A percentile compares a stretch with the other conserved stretches of the same genome.
phyloP scores from a whole-genome alignment of 2,113 vertebrate species.

The Gadus chalcogrammus region DNA sequence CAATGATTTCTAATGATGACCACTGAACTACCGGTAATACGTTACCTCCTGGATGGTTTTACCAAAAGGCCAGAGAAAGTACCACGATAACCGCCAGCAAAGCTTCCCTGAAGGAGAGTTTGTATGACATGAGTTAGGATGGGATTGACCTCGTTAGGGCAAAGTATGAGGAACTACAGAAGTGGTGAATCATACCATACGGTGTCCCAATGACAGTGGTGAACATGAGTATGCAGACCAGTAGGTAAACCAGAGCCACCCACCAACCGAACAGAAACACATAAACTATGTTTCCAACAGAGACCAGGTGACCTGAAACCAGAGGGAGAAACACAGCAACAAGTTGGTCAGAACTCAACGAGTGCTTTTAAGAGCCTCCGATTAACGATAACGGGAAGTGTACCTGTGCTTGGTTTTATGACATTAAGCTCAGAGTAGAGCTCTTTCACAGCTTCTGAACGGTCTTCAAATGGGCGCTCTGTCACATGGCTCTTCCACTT shows the following conservation, averaged over 20 bases:
- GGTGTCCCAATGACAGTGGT: slow-evolving; percentile 72
- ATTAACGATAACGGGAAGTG: slow-evolving; percentile 12
- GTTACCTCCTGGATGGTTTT: slow-evolving; percentile 74
- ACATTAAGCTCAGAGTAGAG: slow-evolving; percentile 83
- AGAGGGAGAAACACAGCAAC: slow-evolving; percentile 9
- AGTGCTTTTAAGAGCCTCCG: background rate
- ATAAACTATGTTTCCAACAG: slow-evolving; percentile 78
- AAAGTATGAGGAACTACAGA: background rate
- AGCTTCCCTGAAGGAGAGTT: slow-evolving; percentile 59
- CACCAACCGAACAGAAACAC: slow-evolving; percentile 86
- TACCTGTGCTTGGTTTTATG: slow-evolving; percentile 71
- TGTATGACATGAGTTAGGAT: background rate
- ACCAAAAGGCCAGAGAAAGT: slow-evolving; percentile 85
- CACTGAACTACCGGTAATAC: slow-evolving; percentile 3
- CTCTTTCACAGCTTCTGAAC: slow-evolving; percentile 85
- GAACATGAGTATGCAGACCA: slow-evolving; percentile 77
- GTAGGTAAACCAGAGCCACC: slow-evolving; percentile 74
- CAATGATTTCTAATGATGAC: too few species aligned
- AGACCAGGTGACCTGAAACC: slow-evolving; percentile 70
- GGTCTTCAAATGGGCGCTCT: slow-evolving; percentile 76
- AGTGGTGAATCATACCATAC: slow-evolving; percentile 71
- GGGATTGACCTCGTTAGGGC: background rate
- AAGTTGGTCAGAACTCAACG: background rate
- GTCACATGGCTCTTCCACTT: slow-evolving; percentile 93
- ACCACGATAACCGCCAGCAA: slow-evolving; percentile 74